Evolutionary conservation across 2,797 vertebrate genomes (phyloP), one percentile per base, ranked within the genome.

Genomic region (Streptopelia turtur): DNA sequence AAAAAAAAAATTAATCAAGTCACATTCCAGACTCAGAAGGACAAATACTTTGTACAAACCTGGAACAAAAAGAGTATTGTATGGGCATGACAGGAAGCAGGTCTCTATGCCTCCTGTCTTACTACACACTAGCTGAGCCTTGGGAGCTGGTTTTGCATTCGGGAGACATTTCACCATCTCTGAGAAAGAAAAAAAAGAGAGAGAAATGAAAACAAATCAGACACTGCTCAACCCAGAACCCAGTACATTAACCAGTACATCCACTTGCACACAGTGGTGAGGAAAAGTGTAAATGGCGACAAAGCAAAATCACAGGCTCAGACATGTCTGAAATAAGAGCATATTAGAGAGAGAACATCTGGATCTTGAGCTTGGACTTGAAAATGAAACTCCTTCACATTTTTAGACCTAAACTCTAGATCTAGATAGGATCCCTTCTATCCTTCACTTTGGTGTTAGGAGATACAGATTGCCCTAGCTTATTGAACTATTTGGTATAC

Each of bases 1-100:
- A 66, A 41, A 78, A 60, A 61, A 85, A 52, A 47, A 43, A 41
- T n/a, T 41, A 17, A 49, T 7, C 30, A 63, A 47, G 47, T 60
- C 57, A 50, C 10, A 55, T 37, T 52, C n/a, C 18, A 76, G 50
- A 31, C 1, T 6, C 17, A 16, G 76, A 65, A 89, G 41, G 21
- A 76, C 49, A 93, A 66, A 66, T 23, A 16, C 3, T 74, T 66
- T 20, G 43, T 74, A 96, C 96, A 85, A 93, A 99, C 99, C 99
- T 98, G 99, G 98, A 30, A 98, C 70, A 94, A 99, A 99, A 70
- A 98, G 98, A 2, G 98, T 98, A 11, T 99, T 99, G 90, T 98
- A 98, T 0, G 98, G 98, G 94, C 99, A 99, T 56, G 99, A 98
- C 8, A 99, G 97, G 3, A 98, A 98, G 97, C 99, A 99, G 91